Evolutionary conservation across 1,140 invertebrate species (phyloP).

Genomic region (Bombus balteatus): DNA sequence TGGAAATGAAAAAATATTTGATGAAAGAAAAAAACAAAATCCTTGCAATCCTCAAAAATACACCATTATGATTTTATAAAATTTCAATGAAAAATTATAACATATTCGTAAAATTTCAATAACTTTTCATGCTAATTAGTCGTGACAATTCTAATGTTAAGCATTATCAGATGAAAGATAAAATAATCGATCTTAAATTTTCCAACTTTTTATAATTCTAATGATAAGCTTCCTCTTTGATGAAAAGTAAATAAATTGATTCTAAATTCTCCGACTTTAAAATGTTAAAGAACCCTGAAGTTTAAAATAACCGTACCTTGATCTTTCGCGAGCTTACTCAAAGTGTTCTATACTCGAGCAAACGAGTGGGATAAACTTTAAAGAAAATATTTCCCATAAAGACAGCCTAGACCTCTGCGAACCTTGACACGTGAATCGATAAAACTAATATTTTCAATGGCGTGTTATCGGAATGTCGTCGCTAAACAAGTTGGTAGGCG

Average conservation of each 20-base stretch:
- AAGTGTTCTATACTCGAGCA: not conserved
- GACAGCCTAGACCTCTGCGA: conserved; percentile 10
- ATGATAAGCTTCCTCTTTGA: not conserved
- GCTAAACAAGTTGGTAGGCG: not conserved
- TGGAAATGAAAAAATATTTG: not conserved
- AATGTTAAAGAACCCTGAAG: not conserved
- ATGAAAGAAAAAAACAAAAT: too few species aligned
- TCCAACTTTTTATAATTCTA: not conserved
- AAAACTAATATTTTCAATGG: conserved; percentile 8
- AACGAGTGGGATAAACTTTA: not conserved
- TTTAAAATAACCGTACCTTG: not conserved
- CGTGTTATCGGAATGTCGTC: not conserved
- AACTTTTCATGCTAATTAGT: not conserved
- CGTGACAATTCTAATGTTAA: not conserved
- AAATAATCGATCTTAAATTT: not conserved
- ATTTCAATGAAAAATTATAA: not conserved
- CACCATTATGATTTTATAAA: not conserved
- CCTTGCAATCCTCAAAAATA: not conserved
- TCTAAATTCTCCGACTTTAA: not conserved
- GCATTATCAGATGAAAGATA: not conserved
- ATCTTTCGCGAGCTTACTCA: not conserved
- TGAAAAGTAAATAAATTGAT: not conserved
- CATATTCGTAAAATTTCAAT: too few species aligned
- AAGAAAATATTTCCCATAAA: not conserved
- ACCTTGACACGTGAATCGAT: not conserved